A percentile compares a stretch with the other conserved stretches of the same genome.
These are phyloP conservation scores for Drosophila takahashii DNA, from an alignment of 1,140 invertebrate genomes.

Conservation along the genomic window DNA sequence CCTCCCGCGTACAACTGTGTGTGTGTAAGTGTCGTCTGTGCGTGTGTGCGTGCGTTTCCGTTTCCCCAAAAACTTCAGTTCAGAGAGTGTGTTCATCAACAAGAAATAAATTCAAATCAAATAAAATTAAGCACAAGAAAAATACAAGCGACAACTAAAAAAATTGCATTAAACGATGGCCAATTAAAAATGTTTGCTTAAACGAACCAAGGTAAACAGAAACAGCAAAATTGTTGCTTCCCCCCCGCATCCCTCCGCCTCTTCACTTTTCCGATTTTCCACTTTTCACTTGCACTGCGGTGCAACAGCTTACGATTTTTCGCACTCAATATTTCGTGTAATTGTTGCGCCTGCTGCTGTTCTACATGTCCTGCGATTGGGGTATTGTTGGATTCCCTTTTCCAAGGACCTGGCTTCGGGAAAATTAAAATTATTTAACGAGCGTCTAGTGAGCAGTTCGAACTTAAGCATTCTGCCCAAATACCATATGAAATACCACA, in stretches of 20 bases:
- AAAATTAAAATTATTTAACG: not conserved
- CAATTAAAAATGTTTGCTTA: constrained; percentile 54
- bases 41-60: constrained; percentile 37
- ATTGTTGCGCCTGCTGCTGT: constrained; percentile 38
- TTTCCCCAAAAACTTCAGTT: constrained; percentile 46
- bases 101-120: constrained; percentile 25
- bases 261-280: constrained; percentile 20
- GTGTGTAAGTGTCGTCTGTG: constrained; percentile 51
- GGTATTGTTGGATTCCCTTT: not conserved
- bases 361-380: constrained; percentile 10
- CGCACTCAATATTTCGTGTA: constrained; percentile 36
- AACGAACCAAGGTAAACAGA: constrained; percentile 50
- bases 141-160: constrained; percentile 10
- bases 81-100: constrained; percentile 64
- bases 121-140: constrained; percentile 14
- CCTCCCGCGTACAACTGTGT: constrained; percentile 43
- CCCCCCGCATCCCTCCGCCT: constrained; percentile 2
- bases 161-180: constrained; percentile 42
- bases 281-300: constrained; percentile 5
- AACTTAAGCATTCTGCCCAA: not conserved
- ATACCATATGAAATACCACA: constrained; percentile 6
- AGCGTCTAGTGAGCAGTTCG: not conserved
- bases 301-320: constrained; percentile 74
- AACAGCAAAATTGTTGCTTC: constrained; percentile 43
- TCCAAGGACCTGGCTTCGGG: not conserved